These are phyloP conservation scores for Siniperca scherzeri DNA, from an alignment of 2,797 vertebrate genomes.

Conservation along the genomic window DNA sequence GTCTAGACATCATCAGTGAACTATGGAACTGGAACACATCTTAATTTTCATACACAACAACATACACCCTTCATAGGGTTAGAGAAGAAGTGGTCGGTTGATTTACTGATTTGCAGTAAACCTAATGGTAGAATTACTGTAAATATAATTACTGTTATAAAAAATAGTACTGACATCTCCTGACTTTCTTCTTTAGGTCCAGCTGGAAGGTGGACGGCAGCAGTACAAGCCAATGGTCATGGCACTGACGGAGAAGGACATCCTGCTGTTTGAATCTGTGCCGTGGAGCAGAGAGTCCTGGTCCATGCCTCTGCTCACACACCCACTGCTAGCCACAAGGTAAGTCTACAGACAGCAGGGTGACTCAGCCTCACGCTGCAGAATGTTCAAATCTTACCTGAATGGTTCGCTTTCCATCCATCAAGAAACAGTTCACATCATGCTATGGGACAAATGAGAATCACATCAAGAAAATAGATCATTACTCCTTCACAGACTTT, in stretches of 20 bases:
- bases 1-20: neutral
- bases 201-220: slow-evolving; percentile 92
- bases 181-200: slow-evolving; percentile 78
- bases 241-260: slow-evolving; percentile 96
- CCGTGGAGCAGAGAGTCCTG: slow-evolving; percentile 94
- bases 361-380: neutral
- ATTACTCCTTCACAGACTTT: neutral
- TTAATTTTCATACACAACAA: neutral
- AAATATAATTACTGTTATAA: neutral
- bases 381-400: neutral
- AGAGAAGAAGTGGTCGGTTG: no score
- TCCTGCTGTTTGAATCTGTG: slow-evolving; percentile 93
- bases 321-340: slow-evolving; percentile 96
- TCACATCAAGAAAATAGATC: neutral
- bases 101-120: neutral
- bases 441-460: neutral
- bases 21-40: neutral
- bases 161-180: neutral
- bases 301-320: slow-evolving; percentile 92
- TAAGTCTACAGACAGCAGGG: slow-evolving; percentile 58
- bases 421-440: neutral
- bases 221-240: slow-evolving; percentile 92
- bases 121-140: neutral
- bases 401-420: neutral
- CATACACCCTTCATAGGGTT: neutral